Base-by-base conservation (phyloP, 2,113 vertebrate species). In the Podarcis cretensis region DNA sequence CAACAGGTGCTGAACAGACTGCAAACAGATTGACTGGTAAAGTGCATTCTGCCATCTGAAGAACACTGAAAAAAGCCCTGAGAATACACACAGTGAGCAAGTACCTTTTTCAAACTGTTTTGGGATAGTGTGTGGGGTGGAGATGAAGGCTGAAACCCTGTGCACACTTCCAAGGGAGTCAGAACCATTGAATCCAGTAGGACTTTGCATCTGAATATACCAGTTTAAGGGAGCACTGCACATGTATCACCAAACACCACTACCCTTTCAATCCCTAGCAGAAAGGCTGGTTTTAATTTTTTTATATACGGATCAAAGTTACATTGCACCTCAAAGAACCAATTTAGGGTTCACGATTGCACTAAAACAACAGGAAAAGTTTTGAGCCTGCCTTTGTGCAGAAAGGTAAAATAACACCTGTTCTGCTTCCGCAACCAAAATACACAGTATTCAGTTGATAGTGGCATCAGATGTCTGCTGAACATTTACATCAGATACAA, bases 401-500 rank as follows among this genome's bases (percentile, higher is more conserved):
- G 57, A 78, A 92, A 92, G 27, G 57, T 82, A 89, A 92, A 76
- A 85, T 23, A 91, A 12, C 7, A 93, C 2, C 30, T 57, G 87
- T 35, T 10, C 86, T 40, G 27, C 2, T 3, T 76, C 32, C 85
- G 43, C 74, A 57, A 85, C 40, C 82, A 1, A 43, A 65, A 90
- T 43, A 73, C 1, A 1, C 40, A 75, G 21, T 54, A 91, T 48
- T 91, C 54, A 84, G 84, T 81, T 88, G 73, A 69, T 75, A 43
- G 81, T 86, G 88, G 71, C 91, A 92, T 92, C 83, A 91, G 90
- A 77, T 92, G 86, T 93, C 90, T 94, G 85, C 85, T 92, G n/a
- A 59, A 87, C 81, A 76, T 71, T 93, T 95, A 12, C 71, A 95
- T 94, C 91, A 95, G 92, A 94, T 73, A 91, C 57, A 84, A 96